phyloP scores from a whole-genome alignment of 2,797 vertebrate genomes.

The Rhinophrynus dorsalis region DNA sequence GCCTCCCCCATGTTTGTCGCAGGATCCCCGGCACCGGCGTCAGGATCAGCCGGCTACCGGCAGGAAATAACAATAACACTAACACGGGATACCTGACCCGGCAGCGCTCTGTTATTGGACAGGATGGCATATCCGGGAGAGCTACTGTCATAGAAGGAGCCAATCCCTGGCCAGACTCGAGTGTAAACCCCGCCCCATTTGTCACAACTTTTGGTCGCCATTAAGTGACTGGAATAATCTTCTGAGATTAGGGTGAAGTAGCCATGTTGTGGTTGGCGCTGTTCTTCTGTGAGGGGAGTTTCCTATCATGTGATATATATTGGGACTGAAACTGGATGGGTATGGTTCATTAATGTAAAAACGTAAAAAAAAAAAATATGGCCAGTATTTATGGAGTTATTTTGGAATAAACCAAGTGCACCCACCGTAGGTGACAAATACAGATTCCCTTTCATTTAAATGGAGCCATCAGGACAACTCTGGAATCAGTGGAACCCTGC shows the following conservation, averaged over 20 bases:
- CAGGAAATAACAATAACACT: not conserved
- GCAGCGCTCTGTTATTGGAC: conserved; percentile 51
- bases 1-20: conserved; percentile 74
- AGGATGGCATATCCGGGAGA: conserved; percentile 1
- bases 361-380: too few relatives aligned
- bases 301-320: too few relatives aligned
- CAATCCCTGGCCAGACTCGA: rapidly evolving
- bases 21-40: not conserved
- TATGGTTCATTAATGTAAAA: too few relatives aligned
- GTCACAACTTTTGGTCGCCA: not conserved
- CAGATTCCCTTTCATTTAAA: too few relatives aligned
- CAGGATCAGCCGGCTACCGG: not conserved
- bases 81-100: not conserved
- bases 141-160: rapidly evolving
- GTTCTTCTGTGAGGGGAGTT: too few relatives aligned
- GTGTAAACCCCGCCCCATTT: not conserved
- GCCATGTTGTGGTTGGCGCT: conserved; percentile 10
- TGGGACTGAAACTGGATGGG: too few relatives aligned
- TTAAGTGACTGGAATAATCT: not conserved
- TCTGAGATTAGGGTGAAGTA: not conserved
- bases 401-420: too few relatives aligned
- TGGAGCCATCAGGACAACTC: too few relatives aligned
- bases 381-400: too few relatives aligned
- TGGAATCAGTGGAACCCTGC: too few relatives aligned
- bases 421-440: too few relatives aligned